Conservation (phyloP, 37 sponge, comb jelly and placozoan species). For the Spongilla lacustris region DNA sequence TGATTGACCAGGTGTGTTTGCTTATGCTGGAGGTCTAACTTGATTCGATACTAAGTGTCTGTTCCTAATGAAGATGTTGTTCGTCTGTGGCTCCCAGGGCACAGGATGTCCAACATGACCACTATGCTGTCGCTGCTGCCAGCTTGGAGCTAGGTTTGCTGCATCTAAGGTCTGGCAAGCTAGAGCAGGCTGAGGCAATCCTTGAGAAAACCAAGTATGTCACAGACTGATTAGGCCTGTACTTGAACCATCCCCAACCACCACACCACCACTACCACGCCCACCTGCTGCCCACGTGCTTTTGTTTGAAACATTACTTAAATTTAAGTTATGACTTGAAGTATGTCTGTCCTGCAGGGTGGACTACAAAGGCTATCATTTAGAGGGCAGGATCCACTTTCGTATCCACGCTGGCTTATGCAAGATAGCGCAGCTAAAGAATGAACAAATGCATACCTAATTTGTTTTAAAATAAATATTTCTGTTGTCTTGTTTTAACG, state of each 20-base stretch:
- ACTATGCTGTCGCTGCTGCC: slow-evolving; percentile 70
- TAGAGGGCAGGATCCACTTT: slow-evolving; percentile 73
- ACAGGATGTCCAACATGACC: slow-evolving; percentile 28
- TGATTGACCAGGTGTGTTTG: neutral
- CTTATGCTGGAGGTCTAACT: neutral
- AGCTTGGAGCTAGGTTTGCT: slow-evolving; percentile 74
- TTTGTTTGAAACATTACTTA: neutral
- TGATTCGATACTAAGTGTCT: neutral
- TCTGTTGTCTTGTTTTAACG: neutral
- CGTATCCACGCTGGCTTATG: slow-evolving; percentile 65
- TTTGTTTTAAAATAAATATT: neutral
- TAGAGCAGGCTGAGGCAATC: slow-evolving; percentile 37
- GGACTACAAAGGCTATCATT: slow-evolving; percentile 68
- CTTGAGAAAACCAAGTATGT: slow-evolving; percentile 1
- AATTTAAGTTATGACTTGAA: neutral
- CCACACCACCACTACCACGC: neutral
- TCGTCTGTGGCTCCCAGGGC: slow-evolving; percentile 31
- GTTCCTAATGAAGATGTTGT: neutral
- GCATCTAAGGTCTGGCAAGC: slow-evolving; percentile 40
- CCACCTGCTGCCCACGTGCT: neutral
- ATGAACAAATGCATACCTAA: neutral
- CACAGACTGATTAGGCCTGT: neutral
- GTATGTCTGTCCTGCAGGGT: slow-evolving; percentile 40
- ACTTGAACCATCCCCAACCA: neutral
- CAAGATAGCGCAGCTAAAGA: slow-evolving; percentile 13